Base-by-base conservation (phyloP, 2,888 invertebrate species). In the Melanotus villosus region DNA sequence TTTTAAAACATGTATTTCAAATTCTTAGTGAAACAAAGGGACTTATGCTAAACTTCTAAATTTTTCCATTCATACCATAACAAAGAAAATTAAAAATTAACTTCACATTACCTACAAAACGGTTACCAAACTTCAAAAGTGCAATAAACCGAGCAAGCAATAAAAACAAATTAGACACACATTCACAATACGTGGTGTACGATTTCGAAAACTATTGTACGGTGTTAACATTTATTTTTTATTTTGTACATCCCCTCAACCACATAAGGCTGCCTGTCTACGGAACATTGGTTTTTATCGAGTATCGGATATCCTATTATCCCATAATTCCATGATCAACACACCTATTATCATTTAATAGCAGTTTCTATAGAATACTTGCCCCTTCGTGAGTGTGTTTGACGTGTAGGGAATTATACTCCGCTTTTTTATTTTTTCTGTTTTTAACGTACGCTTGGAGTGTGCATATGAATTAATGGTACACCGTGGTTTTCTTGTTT, bases 241-340 rank as follows among this genome's bases (percentile, higher is more conserved):
- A 67, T 72, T 69, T 72, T 64, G 65, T 64, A 67, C 69, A 72
- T 67, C 67, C 72, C 72, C 69, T 67, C 50, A 63, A 65, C 62
- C 65, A 58, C 62, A 71, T 54, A 41, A 67, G 62, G 64, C 59
- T 65, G 47, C 70, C 59, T 64, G 71, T 72, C 70, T 68, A 64
- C 73, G 74, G 74, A 73, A 75, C 76, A 69, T 75, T 70, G 72
- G 68, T 74, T 72, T 62, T 71, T 70, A 67, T 72, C 71, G 71
- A 65, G 72, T 76, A 76, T 76, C 76, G 71, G 68, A 71, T 76
- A 71, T 71, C 76, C 76, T 69, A 75, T 76, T 76, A 75, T 76
- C 62, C 68, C 62, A 68, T 75, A 73, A 76, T 75, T 76, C 73
- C 74, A 76, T 71, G 73, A 74, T 75, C 73, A 73, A 71, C 75